Base-by-base conservation (phyloP, 2,797 vertebrate genomes). In the Pangasius sanitwongsei region DNA sequence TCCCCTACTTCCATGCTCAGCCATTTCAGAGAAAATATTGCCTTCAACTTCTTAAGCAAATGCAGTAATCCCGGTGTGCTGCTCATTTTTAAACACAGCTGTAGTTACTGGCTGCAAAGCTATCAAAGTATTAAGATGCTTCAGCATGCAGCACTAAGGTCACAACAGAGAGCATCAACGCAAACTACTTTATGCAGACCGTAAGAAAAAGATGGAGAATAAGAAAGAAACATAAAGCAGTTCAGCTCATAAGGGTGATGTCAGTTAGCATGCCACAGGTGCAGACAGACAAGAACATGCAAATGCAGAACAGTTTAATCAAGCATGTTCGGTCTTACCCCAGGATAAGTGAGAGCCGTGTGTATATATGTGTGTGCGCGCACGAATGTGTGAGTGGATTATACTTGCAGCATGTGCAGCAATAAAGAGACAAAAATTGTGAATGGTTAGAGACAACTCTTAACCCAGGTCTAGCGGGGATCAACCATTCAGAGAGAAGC, bases 331-430 rank as follows among this genome's bases (percentile, higher is more conserved):
- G 91, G 93, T 96, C 97, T 99, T 99, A 99, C 98, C 98, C 96
- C 97, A 94, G 96, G 96, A 97, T 96, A 96, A 97, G 96, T 95
- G 96, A 96, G 97, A 97, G 84, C 87, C 75, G 34, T 74, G 63
- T 83, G 63, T 89, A 70, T 63, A 74, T 59, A 48, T 50, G 67
- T 50, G 70, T 87, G 84, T 69, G 69, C 37, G 69, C 37, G 77
- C 57, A 53, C 53, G 72, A 70, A 74, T 86, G 61, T 31, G 75
- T 67, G 77, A 87, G 77, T 57, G 85, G 63, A 48, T 80, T 87
- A 86, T 25, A 82, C 80, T 90, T 37, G 83, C 83, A 88, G 89
- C 83, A 44, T 81, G 89, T 87, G 31, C 41, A 81, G 59, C 55
- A 83, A 81, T 81, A 88, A 74, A 88, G 41, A 57, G 72, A 77